Percentiles rank a stretch among this genome's conserved stretches.
Evolutionary conservation across 2,888 invertebrate genomes (phyloP).

Genomic region (Furcula furcula): DNA sequence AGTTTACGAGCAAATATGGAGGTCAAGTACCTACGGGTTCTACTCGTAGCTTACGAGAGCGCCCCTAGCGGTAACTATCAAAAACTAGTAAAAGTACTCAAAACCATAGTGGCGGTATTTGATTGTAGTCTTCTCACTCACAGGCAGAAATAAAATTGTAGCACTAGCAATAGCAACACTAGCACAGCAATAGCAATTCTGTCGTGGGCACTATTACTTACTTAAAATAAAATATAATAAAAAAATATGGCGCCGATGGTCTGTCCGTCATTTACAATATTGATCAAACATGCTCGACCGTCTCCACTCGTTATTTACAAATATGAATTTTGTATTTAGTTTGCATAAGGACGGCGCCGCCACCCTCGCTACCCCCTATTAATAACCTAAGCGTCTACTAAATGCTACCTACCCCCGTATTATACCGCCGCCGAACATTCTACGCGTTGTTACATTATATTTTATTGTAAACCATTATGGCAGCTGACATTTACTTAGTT

Average conservation of each 20-base stretch:
- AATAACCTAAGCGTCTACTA: constrained; percentile 54
- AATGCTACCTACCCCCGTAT: constrained; percentile 53
- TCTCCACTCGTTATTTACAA: constrained; percentile 44
- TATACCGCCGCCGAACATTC: constrained; percentile 25
- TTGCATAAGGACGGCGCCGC: constrained; percentile 52
- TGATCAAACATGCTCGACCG: constrained; percentile 34
- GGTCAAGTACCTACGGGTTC: no score
- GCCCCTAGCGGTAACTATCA: no score
- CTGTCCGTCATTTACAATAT: constrained; percentile 27
- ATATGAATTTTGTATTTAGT: constrained; percentile 60
- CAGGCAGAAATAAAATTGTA: no score
- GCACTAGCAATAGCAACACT: no score
- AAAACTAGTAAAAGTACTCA: no score
- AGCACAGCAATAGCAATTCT: no score
- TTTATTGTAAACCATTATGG: constrained; percentile 6
- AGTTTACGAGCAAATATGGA: no score
- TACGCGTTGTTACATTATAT: constrained; percentile 17
- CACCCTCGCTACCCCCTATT: constrained; percentile 44
- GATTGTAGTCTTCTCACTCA: no score
- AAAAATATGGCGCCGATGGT: neutral
- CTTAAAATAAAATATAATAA: no score
- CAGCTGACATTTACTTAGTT: neutral
- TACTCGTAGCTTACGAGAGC: no score
- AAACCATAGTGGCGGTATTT: no score
- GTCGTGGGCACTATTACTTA: no score